Evolutionary conservation across 2,113 vertebrate genomes (phyloP).

Genomic region (Pampusana beccarii): DNA sequence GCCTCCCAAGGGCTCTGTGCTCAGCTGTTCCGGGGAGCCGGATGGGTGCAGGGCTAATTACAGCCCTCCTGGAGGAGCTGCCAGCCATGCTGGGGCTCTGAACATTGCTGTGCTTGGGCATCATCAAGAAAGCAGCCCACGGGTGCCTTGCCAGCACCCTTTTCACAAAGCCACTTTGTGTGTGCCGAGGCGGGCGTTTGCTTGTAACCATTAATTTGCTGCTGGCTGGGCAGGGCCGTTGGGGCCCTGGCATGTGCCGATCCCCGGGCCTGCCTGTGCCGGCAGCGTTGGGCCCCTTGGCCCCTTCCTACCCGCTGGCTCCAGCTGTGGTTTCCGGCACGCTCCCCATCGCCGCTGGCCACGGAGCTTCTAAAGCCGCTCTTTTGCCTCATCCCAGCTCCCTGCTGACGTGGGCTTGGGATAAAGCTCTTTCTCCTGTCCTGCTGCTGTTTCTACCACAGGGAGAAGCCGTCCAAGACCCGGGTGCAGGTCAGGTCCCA

Average conservation of each 20-base stretch:
- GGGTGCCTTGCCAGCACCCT: neutral
- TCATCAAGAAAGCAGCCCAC: neutral
- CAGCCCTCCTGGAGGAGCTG: neutral
- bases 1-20: neutral
- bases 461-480: neutral
- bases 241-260: neutral
- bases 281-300: neutral
- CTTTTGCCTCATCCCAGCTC: neutral
- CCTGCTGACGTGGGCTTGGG: neutral
- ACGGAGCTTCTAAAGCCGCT: neutral
- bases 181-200: neutral
- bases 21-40: fast-evolving
- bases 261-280: neutral
- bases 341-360: neutral
- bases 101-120: neutral
- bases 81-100: neutral
- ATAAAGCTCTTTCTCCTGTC: neutral
- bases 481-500: neutral
- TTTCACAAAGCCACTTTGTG: neutral
- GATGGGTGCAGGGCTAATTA: neutral
- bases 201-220: slow-evolving; percentile 27
- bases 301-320: neutral
- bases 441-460: fast-evolving
- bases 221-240: neutral
- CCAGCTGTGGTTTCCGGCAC: neutral